A percentile compares a stretch with the other conserved stretches of the same genome.
Conservation (phyloP, 2,113 vertebrate species). For the Crotalus tigris region DNA sequence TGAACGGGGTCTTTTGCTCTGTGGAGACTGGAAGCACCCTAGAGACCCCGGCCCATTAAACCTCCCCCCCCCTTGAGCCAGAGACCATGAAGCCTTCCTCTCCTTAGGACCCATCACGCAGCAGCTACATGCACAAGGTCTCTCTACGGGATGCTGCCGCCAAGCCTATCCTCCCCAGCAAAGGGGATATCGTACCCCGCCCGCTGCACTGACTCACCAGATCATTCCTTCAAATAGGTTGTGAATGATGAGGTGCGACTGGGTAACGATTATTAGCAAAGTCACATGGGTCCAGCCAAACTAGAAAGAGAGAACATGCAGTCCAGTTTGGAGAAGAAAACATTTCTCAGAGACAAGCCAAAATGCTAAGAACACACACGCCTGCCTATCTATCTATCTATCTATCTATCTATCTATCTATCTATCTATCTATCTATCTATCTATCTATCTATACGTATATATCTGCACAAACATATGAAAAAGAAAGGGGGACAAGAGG, state of each 20-base stretch:
- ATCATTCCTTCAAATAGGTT: conserved; percentile 99
- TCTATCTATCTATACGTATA: not conserved
- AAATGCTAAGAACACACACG: not conserved
- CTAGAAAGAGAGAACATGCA: conserved; percentile 67
- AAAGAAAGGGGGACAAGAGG: not conserved
- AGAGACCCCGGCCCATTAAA: not conserved
- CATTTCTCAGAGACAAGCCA: conserved; percentile 8
- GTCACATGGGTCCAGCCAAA: conserved; percentile 99
- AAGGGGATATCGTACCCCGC: not conserved
- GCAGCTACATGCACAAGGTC: not conserved
- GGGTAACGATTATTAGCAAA: conserved; percentile 92
- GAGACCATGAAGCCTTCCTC: not conserved
- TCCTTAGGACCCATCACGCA: not conserved
- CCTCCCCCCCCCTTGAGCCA: not conserved
- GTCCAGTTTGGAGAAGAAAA: conserved; percentile 8
- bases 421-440: not conserved
- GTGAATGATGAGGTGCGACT: conserved; percentile 98
- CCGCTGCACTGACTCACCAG: conserved; percentile 76
- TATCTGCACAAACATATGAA: not conserved
- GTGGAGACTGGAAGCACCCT: not conserved
- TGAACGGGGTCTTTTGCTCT: too few species aligned
- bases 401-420: not conserved
- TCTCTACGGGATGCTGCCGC: not conserved
- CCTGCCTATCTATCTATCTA: not conserved
- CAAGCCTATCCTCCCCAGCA: not conserved